Percentiles rank a stretch among this genome's conserved stretches.
Evolutionary conservation across 2,113 vertebrate genomes (phyloP).

Genomic region (Aegotheles bennettii): DNA sequence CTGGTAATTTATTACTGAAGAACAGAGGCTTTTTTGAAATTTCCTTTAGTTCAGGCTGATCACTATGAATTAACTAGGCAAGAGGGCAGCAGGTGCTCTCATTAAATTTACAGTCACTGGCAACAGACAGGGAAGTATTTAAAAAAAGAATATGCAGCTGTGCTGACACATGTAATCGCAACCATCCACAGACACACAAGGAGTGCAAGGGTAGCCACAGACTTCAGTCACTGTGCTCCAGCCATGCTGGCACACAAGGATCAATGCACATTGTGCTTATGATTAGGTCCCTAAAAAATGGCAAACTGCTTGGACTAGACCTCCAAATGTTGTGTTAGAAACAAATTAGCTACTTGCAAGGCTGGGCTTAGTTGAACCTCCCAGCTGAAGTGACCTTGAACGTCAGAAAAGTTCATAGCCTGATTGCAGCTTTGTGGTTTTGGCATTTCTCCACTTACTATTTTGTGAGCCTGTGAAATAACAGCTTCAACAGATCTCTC

Average conservation of each 20-base stretch:
- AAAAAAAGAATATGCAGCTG: slow-evolving; percentile 57
- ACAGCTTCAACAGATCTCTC: not conserved
- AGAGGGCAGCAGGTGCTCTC: slow-evolving; percentile 74
- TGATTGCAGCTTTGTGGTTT: not conserved
- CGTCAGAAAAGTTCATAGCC: not conserved
- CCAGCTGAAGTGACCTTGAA: not conserved
- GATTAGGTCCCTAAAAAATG: not conserved
- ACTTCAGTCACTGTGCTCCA: not conserved
- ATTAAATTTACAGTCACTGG: slow-evolving; percentile 73
- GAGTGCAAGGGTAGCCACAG: not conserved
- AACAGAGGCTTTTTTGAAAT: slow-evolving; percentile 71
- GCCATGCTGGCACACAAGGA: not conserved
- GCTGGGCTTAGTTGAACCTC: not conserved
- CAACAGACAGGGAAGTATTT: slow-evolving; percentile 61
- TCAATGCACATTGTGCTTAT: fast-evolving
- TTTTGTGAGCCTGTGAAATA: not conserved
- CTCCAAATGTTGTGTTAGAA: not conserved
- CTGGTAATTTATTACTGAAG: slow-evolving; percentile 75
- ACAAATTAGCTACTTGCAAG: not conserved
- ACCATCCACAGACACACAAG: not conserved
- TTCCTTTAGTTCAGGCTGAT: slow-evolving; percentile 67
- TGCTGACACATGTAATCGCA: slow-evolving; percentile 34
- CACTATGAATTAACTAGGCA: slow-evolving; percentile 73
- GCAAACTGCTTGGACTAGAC: not conserved
- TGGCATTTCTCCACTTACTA: not conserved